Base-by-base conservation (phyloP, 2,888 invertebrate genomes). In the Apamea monoglypha region DNA sequence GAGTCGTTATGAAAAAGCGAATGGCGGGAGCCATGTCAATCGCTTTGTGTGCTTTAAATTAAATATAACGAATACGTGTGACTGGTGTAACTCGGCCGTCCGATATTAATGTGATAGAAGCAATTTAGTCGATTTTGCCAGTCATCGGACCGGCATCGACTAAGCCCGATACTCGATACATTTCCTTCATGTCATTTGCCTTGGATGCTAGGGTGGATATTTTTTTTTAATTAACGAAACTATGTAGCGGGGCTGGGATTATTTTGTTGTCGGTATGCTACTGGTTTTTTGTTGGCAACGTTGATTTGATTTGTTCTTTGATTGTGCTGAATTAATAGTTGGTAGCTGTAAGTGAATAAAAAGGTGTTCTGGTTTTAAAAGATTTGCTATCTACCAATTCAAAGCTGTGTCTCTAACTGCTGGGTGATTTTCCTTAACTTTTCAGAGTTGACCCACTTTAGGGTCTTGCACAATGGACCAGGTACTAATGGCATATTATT, bases 41-140 rank as follows among this genome's bases (percentile, higher is more conserved):
- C 93, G 95, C 94, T 93, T 96, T 96, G 96, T 96, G 93, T 94
- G 93, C 92, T 94, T 95, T 94, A 95, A 96, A 96, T 96, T 96
- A 96, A 96, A 96, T 95, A 95, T 94, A 93, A 92, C 86, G 91
- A 90, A 92, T 94, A 92, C 92, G 93, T 94, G 94, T 94, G 94
- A 93, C 93, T 93, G 93, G 91, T 90, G 92, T 92, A 92, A 92
- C 91, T 91, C 91, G 91, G 76, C 83, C 79, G 87, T 92, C 91
- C 92, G 90, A 93, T 95, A 95, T 93, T 93, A 93, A 86, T 94
- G 94, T 92, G 94, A 95, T 95, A 93, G 92, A 95, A 94, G 94
- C 93, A 95, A 96, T 96, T 95, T 94, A 92, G 90, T 89, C 87
- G 91, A 93, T 94, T 93, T 91, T 94, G 96, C 96, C 94, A 95